Evolutionary conservation across 2,888 invertebrate species (phyloP).

Genomic region (Drosophila pseudotalamancana): DNA sequence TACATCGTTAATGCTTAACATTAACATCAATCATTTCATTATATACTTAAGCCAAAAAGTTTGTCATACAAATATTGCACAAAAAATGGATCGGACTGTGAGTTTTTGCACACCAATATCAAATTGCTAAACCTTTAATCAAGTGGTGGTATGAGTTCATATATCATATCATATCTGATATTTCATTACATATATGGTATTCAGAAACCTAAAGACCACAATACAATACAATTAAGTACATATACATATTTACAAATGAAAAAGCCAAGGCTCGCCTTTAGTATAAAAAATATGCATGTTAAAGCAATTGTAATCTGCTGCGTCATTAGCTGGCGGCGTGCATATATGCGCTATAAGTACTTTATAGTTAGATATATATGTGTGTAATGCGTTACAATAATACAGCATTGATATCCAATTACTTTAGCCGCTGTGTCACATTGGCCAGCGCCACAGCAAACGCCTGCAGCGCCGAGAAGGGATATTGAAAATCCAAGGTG

Average conservation of each 20-base stretch:
- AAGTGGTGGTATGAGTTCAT: constrained; percentile 74
- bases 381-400: constrained; percentile 30
- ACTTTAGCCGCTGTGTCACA: constrained; percentile 84
- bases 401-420: constrained; percentile 52
- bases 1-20: constrained; percentile 57
- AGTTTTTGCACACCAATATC: constrained; percentile 66
- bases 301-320: constrained; percentile 43
- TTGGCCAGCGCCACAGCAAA: constrained; percentile 96
- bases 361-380: constrained; percentile 24
- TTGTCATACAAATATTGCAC: constrained; percentile 81
- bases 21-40: constrained; percentile 9
- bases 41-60: constrained; percentile 73
- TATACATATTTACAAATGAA: constrained; percentile 70
- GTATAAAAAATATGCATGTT: constrained; percentile 70
- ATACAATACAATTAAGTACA: constrained; percentile 70
- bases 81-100: constrained; percentile 81
- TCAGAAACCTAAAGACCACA: constrained; percentile 75
- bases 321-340: constrained; percentile 44
- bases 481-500: constrained; percentile 99
- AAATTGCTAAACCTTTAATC: constrained; percentile 70
- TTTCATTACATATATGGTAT: constrained; percentile 49
- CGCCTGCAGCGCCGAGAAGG: constrained; percentile 98
- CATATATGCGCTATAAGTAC: constrained; percentile 27
- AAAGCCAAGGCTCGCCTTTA: constrained; percentile 50
- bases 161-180: constrained; percentile 14